Percentiles rank a stretch among this genome's conserved stretches.
Conservation (phyloP, 2,797 vertebrate species). For the Dendrocincla tyrannina region DNA sequence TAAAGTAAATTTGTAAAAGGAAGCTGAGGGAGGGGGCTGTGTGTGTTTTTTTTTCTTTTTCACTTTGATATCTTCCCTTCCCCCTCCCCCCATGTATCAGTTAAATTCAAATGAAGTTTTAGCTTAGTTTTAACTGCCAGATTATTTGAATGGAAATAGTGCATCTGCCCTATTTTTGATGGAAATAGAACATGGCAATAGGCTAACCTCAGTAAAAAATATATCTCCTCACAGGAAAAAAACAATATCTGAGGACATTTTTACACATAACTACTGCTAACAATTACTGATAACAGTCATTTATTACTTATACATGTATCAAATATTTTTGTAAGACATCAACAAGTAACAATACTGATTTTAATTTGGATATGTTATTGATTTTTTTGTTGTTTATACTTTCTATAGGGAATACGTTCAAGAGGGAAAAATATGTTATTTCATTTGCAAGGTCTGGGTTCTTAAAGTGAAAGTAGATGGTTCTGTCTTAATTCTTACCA, state of each 20-base stretch:
- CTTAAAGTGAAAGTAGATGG: neutral
- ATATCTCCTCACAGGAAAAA: neutral
- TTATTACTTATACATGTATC: neutral
- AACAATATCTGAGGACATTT: neutral
- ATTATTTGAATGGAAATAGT: neutral
- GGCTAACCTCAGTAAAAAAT: neutral
- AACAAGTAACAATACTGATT: neutral
- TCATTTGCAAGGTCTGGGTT: neutral
- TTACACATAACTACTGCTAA: neutral
- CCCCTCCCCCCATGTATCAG: neutral
- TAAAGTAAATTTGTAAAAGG: neutral
- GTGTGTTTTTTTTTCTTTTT: neutral
- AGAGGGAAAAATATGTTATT: neutral
- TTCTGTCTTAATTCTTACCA: neutral
- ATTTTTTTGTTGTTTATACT: neutral
- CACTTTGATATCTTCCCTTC: too few relatives aligned
- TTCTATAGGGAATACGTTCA: neutral
- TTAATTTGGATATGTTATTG: neutral
- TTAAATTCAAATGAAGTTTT: neutral
- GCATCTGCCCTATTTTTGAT: neutral
- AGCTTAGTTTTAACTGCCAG: neutral
- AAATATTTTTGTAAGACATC: neutral
- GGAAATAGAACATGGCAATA: neutral
- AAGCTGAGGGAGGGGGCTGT: accelerated
- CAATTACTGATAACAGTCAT: neutral